phyloP scores from a whole-genome alignment of 2,113 vertebrate species.

The Lipophrys pholis region DNA sequence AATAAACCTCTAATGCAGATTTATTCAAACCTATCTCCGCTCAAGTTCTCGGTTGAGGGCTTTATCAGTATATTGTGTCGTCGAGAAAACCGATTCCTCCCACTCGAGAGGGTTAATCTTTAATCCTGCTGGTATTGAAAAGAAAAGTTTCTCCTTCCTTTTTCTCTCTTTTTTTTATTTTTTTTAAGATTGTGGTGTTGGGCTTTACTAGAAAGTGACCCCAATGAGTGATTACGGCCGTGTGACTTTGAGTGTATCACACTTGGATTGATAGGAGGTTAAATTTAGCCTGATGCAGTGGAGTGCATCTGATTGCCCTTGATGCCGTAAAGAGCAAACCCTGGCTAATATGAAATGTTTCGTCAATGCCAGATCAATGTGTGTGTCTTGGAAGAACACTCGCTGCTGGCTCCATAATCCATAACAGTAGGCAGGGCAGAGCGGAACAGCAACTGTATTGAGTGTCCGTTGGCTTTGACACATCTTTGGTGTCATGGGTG shows the following conservation, averaged over 20 bases:
- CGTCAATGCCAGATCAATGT: constrained; percentile 79
- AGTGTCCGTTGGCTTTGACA: constrained; percentile 79
- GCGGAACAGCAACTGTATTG: constrained; percentile 64
- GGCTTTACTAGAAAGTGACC: constrained; percentile 50
- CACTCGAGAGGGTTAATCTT: constrained; percentile 10
- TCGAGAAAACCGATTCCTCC: constrained; percentile 25
- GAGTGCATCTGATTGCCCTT: constrained; percentile 76
- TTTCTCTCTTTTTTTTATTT: not conserved
- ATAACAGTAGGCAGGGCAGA: constrained; percentile 57
- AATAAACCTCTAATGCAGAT: constrained; percentile 70
- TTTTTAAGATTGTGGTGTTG: constrained; percentile 1
- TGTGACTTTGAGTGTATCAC: constrained; percentile 62
- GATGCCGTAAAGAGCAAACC: constrained; percentile 68
- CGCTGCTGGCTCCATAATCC: constrained; percentile 64
- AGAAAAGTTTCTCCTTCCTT: not conserved
- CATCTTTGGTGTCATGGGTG: constrained; percentile 81
- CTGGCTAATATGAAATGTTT: constrained; percentile 73
- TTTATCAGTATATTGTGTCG: constrained; percentile 35
- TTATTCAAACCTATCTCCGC: constrained; percentile 60
- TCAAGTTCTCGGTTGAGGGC: constrained; percentile 24
- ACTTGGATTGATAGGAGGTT: constrained; percentile 69
- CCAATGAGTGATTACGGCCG: constrained; percentile 34
- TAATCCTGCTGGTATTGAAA: constrained; percentile 10
- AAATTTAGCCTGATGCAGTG: constrained; percentile 65
- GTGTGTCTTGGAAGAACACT: constrained; percentile 71